These are phyloP conservation scores for Hypercompe scribonia DNA, from an alignment of 2,888 invertebrate genomes.

Conservation along the genomic window DNA sequence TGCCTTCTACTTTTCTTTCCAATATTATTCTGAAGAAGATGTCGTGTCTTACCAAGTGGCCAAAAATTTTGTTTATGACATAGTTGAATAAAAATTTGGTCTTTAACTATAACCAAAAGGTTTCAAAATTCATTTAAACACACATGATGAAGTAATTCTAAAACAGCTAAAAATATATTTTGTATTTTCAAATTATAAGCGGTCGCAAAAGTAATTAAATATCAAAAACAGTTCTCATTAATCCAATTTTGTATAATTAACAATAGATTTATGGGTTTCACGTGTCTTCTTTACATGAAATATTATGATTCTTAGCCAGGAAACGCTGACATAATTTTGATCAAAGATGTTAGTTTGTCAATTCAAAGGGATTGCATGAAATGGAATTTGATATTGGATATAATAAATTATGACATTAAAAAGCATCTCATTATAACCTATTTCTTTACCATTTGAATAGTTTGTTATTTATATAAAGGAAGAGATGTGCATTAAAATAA, in stretches of 20 bases:
- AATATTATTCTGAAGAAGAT: no score
- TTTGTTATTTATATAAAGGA: not conserved
- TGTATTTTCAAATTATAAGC: not conserved
- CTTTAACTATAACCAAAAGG: no score
- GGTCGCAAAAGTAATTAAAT: not conserved
- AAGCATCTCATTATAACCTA: not conserved
- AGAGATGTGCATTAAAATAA: not conserved
- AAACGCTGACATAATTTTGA: conserved; percentile 57
- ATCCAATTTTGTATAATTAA: conserved; percentile 9
- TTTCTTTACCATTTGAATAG: not conserved
- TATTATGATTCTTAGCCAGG: conserved; percentile 57
- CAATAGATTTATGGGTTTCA: conserved; percentile 20
- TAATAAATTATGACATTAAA: conserved; percentile 11
- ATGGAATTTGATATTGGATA: conserved; percentile 15
- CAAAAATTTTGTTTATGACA: no score
- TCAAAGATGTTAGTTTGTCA: conserved; percentile 29
- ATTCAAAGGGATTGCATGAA: conserved; percentile 19
- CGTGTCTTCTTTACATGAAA: conserved; percentile 32
- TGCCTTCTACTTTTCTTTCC: no score
- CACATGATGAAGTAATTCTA: not conserved
- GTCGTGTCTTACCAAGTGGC: no score
- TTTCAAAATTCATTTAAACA: no score
- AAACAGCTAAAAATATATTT: not conserved
- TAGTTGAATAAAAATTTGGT: not conserved
- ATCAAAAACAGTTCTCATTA: conserved; percentile 20